Conservation (phyloP, 2,797 vertebrate genomes). For the Aldrovandia affinis region DNA sequence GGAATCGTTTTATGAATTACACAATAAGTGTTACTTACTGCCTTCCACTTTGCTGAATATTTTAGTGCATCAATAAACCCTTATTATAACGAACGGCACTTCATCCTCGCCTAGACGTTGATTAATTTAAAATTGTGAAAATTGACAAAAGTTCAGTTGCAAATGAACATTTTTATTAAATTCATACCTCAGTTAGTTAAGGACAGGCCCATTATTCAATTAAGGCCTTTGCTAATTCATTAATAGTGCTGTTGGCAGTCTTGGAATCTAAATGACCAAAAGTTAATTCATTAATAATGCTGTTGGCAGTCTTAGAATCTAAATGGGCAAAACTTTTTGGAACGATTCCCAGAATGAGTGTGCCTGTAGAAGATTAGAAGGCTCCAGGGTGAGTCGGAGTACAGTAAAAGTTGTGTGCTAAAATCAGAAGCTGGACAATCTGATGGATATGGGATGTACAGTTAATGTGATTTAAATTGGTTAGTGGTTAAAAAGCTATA, state of each 20-base stretch:
- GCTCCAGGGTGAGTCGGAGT: background rate
- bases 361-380: background rate
- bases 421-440: background rate
- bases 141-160: background rate
- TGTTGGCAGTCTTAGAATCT: background rate
- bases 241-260: background rate
- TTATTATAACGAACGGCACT: background rate
- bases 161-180: background rate
- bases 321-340: background rate
- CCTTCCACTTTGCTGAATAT: background rate
- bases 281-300: background rate
- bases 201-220: background rate
- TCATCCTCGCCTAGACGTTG: background rate
- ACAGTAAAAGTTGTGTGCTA: too few relatives aligned
- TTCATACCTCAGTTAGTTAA: slow-evolving; percentile 1
- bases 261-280: background rate
- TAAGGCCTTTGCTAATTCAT: background rate
- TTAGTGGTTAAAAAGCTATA: background rate
- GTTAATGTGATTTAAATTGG: background rate
- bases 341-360: background rate
- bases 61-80: background rate
- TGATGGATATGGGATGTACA: background rate
- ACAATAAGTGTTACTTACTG: background rate
- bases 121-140: background rate
- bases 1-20: background rate